Percentiles rank a stretch among this genome's conserved stretches.
These are phyloP conservation scores for Oscheius onirici DNA, from an alignment of 2,888 invertebrate species.

Conservation along the genomic window DNA sequence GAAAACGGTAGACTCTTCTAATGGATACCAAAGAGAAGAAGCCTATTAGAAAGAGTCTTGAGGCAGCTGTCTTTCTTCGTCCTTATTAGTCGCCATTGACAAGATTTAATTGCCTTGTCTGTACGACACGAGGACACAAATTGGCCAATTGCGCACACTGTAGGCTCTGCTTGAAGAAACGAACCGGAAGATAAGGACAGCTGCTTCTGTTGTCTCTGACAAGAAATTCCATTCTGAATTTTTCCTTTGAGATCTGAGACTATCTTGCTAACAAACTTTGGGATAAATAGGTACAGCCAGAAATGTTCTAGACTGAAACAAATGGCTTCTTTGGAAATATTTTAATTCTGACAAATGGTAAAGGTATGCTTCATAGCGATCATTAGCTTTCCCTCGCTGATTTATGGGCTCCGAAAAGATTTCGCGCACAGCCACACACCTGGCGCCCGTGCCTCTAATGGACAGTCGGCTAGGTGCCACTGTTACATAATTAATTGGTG, in stretches of 20 bases:
- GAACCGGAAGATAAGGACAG: slow-evolving; percentile 13
- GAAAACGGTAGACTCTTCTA: too few species aligned
- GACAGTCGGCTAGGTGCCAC: slow-evolving; percentile 23
- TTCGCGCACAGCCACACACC: slow-evolving; percentile 17
- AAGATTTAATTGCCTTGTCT: slow-evolving; percentile 33
- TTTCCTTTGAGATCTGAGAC: too few species aligned
- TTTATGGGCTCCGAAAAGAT: slow-evolving; percentile 10
- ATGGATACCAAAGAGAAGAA: not conserved
- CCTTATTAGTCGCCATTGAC: slow-evolving; percentile 33
- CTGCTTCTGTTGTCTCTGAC: not conserved
- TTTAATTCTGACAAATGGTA: too few species aligned
- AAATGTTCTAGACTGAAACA: too few species aligned
- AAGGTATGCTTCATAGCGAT: too few species aligned
- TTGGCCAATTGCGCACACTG: slow-evolving; percentile 12
- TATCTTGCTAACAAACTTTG: too few species aligned
- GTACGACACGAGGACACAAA: slow-evolving; percentile 24
- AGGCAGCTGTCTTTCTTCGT: slow-evolving; percentile 25
- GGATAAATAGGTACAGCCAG: too few species aligned
- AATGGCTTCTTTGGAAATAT: too few species aligned
- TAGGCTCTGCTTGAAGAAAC: slow-evolving; percentile 1
- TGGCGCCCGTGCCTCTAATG: slow-evolving; percentile 19
- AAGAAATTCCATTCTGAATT: too few species aligned
- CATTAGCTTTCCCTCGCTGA: not conserved
- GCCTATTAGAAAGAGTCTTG: not conserved
- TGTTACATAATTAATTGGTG: slow-evolving; percentile 33